Base-by-base conservation (phyloP, 2,797 vertebrate genomes). In the Parauchenoglanis ngamensis region DNA sequence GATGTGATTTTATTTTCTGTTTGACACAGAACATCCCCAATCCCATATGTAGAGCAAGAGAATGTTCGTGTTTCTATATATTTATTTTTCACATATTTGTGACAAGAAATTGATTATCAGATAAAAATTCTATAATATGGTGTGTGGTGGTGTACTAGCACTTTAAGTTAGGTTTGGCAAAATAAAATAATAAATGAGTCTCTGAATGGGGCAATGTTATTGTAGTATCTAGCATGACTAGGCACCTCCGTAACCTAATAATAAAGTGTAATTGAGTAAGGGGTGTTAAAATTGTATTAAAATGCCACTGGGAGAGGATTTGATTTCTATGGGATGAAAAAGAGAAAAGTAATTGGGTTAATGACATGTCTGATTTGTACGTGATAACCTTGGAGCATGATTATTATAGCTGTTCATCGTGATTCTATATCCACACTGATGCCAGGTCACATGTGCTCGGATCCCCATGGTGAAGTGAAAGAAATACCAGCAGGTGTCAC, bases 401-500 rank as follows among this genome's bases (percentile, higher is more conserved):
- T 46, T 83, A 44, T 81, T 56, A 17, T 72, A 63, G 2, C 59
- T 84, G 59, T 59, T 87, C 2, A 12, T 79, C 7, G 4, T 49
- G n/a, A 59, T 57, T 28, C 13, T 19, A 56, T 31, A 31, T 78
- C 72, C 61, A 77, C 31, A 5, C 59, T 57, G 25, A 46, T 57
- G 52, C 40, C 56, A 21, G 46, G 49, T 46, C 40, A 75, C 59
- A 67, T 49, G 23, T 56, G 28, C 57, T 84, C 7, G 52, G 12
- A 23, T 59, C 11, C 21, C 23, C 2, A 6, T 84, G 25, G 49
- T 35, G 54, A 83, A 88, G 25, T 59, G 2, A 68, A 40, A 61
- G 19, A 21, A 44, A 25, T 4, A 72, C 84, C 92, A 89, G 87
- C 88, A 91, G 92, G 83, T 90, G 91, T 85, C 91, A 90, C 87